Conservation (phyloP, 1,140 invertebrate genomes). For the Euura saliciscinereae region DNA sequence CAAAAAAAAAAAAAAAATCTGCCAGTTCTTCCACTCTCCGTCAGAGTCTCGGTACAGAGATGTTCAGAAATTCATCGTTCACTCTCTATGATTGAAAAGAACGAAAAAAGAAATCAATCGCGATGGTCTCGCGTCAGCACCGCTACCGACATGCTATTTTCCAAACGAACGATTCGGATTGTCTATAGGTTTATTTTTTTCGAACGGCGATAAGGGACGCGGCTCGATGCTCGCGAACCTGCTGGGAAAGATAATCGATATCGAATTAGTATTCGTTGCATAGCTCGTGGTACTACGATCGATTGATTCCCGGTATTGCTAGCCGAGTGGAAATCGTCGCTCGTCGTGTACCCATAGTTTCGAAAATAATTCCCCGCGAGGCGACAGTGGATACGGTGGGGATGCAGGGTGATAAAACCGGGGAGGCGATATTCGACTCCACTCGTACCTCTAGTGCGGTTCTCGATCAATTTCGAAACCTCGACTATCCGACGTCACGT, state of each 20-base stretch:
- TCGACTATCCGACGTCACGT: conserved; percentile 1
- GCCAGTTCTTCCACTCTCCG: too few relatives aligned
- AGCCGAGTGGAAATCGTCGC: conserved; percentile 1
- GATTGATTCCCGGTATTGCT: neutral
- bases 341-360: conserved; percentile 3
- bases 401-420: neutral
- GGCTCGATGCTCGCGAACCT: neutral
- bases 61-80: too few relatives aligned
- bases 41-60: too few relatives aligned
- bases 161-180: conserved; percentile 2
- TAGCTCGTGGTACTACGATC: neutral
- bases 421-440: neutral
- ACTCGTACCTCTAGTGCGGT: neutral
- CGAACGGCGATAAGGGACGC: neutral
- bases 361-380: conserved; percentile 4
- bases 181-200: conserved; percentile 1
- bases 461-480: neutral
- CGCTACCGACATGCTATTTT: neutral
- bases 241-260: conserved; percentile 3
- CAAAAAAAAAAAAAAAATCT: too few relatives aligned
- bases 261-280: conserved; percentile 5
- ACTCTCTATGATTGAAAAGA: neutral
- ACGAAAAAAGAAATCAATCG: neutral
- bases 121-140: neutral
- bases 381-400: neutral